Conservation (phyloP, 1,140 invertebrate species). For the Melipona quadrifasciata region DNA sequence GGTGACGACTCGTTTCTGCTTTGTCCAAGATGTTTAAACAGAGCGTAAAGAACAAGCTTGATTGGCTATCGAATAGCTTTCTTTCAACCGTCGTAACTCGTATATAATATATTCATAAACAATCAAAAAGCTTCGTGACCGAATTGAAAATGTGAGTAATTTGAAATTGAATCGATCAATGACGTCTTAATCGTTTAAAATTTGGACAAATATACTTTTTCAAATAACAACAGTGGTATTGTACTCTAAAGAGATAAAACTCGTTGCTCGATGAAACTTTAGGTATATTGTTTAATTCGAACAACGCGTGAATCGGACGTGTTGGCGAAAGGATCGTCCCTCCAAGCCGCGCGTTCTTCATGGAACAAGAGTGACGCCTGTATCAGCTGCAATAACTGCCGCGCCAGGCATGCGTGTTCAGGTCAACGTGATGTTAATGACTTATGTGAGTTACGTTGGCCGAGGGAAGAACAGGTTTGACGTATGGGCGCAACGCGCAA, state of each 20-base stretch:
- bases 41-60: no score
- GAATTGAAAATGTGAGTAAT: no score
- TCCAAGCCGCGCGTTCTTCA: slow-evolving; percentile 44
- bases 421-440: slow-evolving; percentile 59
- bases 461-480: slow-evolving; percentile 30
- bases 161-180: no score
- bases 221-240: neutral
- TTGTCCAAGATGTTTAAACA: neutral
- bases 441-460: slow-evolving; percentile 29
- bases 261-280: neutral
- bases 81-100: no score
- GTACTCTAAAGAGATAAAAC: neutral
- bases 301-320: neutral
- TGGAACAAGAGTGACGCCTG: slow-evolving; percentile 68
- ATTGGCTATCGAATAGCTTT: no score
- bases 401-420: slow-evolving; percentile 41
- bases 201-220: no score
- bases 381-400: slow-evolving; percentile 48
- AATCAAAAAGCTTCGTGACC: no score
- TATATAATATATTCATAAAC: no score
- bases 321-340: no score
- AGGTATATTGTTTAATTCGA: neutral
- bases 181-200: no score
- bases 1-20: neutral
- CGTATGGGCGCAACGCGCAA: slow-evolving; percentile 27